phyloP scores from a whole-genome alignment of 2,888 invertebrate species.

The Tinea semifulvella region DNA sequence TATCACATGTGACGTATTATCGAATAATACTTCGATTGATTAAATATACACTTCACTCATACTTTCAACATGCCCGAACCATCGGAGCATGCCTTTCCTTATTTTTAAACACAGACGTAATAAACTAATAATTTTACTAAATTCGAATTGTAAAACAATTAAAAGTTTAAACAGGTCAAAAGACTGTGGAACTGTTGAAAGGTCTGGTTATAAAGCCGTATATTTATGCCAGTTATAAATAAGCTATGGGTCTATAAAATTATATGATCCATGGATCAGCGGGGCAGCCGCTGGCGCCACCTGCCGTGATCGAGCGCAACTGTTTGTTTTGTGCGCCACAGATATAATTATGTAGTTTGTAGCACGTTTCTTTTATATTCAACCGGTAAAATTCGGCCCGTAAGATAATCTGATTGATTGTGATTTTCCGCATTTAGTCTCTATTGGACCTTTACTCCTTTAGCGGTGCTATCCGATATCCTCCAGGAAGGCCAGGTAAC shows the following conservation, averaged over 20 bases:
- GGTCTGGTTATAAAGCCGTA: constrained; percentile 20
- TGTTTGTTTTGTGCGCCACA: constrained; percentile 18
- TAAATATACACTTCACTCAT: too few species aligned
- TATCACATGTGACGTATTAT: too few species aligned
- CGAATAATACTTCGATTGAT: too few species aligned
- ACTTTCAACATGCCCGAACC: too few species aligned
- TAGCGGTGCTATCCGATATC: too few species aligned
- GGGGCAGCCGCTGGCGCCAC: constrained; percentile 30
- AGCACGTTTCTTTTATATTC: not conserved
- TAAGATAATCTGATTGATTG: too few species aligned
- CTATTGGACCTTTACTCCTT: too few species aligned
- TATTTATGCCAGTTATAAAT: constrained; percentile 39
- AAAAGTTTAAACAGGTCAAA: not conserved
- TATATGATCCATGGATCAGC: constrained; percentile 31
- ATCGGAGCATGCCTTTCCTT: too few species aligned
- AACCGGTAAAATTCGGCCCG: too few species aligned
- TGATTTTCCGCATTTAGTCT: too few species aligned
- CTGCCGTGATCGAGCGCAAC: constrained; percentile 32
- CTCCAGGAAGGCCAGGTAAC: too few species aligned
- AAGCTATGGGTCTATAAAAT: constrained; percentile 34
- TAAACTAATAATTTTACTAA: not conserved
- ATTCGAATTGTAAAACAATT: not conserved
- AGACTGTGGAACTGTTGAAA: not conserved
- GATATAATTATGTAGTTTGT: constrained; percentile 13
- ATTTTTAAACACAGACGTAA: too few species aligned